Evolutionary conservation across 2,113 vertebrate genomes (phyloP), one percentile per base, ranked within the genome.

Genomic region (Lanius collurio): DNA sequence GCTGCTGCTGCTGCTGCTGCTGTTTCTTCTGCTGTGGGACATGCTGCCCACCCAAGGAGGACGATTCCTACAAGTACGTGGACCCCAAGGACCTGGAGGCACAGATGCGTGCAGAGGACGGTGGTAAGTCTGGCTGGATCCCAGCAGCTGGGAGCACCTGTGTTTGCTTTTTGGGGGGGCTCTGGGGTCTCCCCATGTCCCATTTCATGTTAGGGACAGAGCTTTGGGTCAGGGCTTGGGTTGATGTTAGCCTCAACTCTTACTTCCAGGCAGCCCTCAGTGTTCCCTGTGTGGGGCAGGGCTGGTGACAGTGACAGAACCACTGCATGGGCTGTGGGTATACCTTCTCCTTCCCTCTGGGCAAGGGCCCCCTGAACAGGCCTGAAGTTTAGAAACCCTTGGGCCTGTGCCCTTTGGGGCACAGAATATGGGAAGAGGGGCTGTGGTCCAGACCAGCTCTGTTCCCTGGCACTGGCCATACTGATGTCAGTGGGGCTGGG

Each of bases 1-100:
- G 99, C 82, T 99, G 99, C 91, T 99, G 99, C 42, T 99, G 98
- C 30, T 99, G 99, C 93, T 99, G 98, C 77, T 99, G 98, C 96
- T 99, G 99, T 75, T 99, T 97, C 79, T 99, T 99, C 94, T 99
- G 99, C 97, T 99, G 99, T 0, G 99, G 99, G 49, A 96, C 95
- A 1, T 99, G 99, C 75, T 98, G 97, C 87, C 98, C 98, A 0
- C 98, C 98, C 0, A 96, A 98, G 23, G 99, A 99, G 2, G 98
- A 99, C 0, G 96, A 97, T 37, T 96, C 95, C 95, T 98, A 98
- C 95, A 98, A 99, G 95, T 98, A 98, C 0, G 98, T 98, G 6
- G 98, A 98, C 92, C 98, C 98, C 0, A 98, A 98, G 62, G 99
- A 98, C 95, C 94, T 98, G 96, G 98, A 98, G 93, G 98, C 98